phyloP scores from a whole-genome alignment of 1,140 invertebrate genomes.

The Lordiphosa collinella region DNA sequence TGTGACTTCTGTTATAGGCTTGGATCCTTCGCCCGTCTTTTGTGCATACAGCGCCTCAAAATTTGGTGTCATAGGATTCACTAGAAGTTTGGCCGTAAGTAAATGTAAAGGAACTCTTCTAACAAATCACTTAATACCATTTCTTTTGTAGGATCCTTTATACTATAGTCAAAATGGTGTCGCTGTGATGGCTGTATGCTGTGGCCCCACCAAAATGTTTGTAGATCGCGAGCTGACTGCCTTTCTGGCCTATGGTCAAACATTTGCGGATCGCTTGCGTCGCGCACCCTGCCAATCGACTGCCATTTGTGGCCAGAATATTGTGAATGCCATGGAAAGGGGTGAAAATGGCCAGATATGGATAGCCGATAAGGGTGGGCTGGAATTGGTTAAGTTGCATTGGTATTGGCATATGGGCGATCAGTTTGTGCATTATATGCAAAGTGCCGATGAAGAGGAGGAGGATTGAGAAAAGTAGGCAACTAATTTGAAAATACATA shows the following conservation, averaged over 20 bases:
- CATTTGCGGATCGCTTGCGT: conserved; percentile 64
- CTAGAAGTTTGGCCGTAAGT: conserved; percentile 74
- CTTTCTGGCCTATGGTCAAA: conserved; percentile 63
- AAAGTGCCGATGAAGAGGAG: conserved; percentile 36
- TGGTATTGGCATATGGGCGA: conserved; percentile 74
- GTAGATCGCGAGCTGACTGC: conserved; percentile 50
- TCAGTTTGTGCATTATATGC: conserved; percentile 59
- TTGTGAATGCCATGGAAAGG: conserved; percentile 65
- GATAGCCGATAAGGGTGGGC: conserved; percentile 65
- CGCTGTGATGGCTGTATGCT: conserved; percentile 69
- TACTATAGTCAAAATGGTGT: conserved; percentile 70
- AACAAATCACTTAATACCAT: background rate
- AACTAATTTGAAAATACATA: conserved; percentile 1
- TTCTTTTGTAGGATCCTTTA: conserved; percentile 45
- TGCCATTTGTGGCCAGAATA: conserved; percentile 56
- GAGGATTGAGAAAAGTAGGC: conserved; percentile 44
- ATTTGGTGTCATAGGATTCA: conserved; percentile 80
- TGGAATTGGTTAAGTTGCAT: conserved; percentile 60
- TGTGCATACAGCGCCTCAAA: conserved; percentile 81
- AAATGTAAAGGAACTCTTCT: no score
- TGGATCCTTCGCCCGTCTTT: conserved; percentile 72
- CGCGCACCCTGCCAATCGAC: conserved; percentile 63
- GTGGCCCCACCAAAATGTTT: conserved; percentile 65
- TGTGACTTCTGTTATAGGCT: conserved; percentile 83
- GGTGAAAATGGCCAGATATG: conserved; percentile 69